Evolutionary conservation across 2,888 invertebrate species (phyloP).

Genomic region (Ophioninae sp.): DNA sequence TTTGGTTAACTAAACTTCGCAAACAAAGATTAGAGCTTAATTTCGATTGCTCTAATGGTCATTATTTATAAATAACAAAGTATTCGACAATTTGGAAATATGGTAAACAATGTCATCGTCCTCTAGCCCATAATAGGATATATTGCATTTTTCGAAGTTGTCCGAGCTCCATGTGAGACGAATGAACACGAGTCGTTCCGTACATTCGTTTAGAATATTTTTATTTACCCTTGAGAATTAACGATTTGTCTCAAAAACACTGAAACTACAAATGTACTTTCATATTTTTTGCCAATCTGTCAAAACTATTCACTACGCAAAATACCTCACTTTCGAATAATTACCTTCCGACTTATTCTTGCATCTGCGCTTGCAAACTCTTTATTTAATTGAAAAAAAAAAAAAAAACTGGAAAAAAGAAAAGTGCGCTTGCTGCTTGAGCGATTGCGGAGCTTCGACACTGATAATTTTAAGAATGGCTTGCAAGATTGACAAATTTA

Average conservation of each 20-base stretch:
- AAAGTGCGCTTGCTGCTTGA: slow-evolving; percentile 76
- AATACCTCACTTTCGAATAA: background rate
- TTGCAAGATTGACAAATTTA: slow-evolving; percentile 65
- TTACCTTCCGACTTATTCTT: slow-evolving; percentile 5
- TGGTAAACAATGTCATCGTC: background rate
- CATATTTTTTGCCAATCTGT: background rate
- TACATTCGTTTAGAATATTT: background rate
- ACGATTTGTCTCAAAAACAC: slow-evolving; percentile 40
- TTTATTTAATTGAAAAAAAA: slow-evolving; percentile 24
- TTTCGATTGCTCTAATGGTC: background rate
- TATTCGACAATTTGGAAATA: background rate
- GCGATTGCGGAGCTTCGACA: slow-evolving; percentile 68
- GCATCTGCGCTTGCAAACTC: slow-evolving; percentile 41
- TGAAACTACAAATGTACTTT: slow-evolving; percentile 29
- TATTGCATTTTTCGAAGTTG: background rate
- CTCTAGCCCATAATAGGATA: too few relatives aligned
- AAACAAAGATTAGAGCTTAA: background rate
- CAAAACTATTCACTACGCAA: background rate
- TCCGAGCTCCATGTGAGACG: background rate
- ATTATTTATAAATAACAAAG: background rate
- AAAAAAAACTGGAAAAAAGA: slow-evolving; percentile 13
- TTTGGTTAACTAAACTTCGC: background rate
- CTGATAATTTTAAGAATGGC: slow-evolving; percentile 73
- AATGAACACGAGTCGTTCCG: background rate
- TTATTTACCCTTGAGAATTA: slow-evolving; percentile 15